These are phyloP conservation scores for Zalophus californianus DNA, from an alignment of 2,797 vertebrate genomes.

Conservation along the genomic window DNA sequence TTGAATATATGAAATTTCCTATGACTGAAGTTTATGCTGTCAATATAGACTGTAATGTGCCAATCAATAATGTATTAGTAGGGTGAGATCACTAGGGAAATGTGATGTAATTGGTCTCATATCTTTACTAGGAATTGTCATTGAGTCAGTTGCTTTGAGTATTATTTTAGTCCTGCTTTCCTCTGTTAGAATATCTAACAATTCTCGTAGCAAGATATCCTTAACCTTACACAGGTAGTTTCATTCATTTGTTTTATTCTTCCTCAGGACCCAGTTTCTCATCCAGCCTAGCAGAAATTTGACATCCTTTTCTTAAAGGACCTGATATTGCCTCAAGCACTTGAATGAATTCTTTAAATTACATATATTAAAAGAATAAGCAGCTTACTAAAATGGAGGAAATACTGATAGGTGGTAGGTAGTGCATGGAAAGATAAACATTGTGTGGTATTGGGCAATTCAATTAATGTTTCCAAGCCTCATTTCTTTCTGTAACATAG, in stretches of 20 bases:
- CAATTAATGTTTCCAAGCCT: not conserved
- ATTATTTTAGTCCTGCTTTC: not conserved
- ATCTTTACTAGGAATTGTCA: not conserved
- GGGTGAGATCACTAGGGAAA: not conserved
- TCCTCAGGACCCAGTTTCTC: not conserved
- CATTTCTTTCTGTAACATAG: not conserved
- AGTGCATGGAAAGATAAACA: not conserved
- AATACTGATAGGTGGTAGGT: not conserved
- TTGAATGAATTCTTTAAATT: not conserved
- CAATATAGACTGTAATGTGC: not conserved
- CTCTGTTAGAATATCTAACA: not conserved
- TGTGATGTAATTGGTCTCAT: not conserved
- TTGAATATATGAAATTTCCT: not conserved
- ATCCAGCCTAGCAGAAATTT: not conserved
- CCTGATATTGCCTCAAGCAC: not conserved
- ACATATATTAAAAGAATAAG: not conserved
- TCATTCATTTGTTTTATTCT: not conserved
- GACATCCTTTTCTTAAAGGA: not conserved
- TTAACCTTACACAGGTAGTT: not conserved
- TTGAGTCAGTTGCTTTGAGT: not conserved
- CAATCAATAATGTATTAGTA: not conserved
- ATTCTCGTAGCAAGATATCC: not conserved
- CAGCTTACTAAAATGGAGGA: not conserved
- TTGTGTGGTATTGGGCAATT: not conserved
- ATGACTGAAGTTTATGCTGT: not conserved